Conservation (phyloP, 2,888 invertebrate genomes). For the Noctua pronuba region DNA sequence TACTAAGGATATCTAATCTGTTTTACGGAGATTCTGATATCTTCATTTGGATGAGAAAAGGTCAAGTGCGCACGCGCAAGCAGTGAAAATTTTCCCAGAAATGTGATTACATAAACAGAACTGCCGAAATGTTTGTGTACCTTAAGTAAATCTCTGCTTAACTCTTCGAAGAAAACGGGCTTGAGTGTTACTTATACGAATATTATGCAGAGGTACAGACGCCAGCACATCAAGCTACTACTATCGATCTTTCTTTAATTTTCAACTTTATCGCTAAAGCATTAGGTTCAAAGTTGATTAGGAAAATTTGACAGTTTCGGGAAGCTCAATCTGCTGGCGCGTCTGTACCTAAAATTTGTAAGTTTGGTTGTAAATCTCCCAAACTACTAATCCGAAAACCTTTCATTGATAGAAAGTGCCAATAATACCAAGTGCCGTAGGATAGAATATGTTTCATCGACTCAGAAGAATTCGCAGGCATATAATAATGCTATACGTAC, state of each 20-base stretch:
- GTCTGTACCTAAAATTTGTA: background rate
- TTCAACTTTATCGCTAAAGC: too few species aligned
- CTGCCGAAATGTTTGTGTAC: background rate
- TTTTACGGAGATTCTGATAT: conserved; percentile 16
- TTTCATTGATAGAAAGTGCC: too few species aligned
- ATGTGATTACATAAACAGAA: background rate
- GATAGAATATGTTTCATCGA: background rate
- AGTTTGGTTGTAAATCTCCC: background rate
- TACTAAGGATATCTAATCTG: background rate
- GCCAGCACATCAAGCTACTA: too few species aligned
- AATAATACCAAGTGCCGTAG: background rate
- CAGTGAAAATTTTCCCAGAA: background rate
- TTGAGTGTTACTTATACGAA: background rate
- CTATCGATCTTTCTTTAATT: too few species aligned
- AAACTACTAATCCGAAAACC: background rate
- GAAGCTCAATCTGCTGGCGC: too few species aligned
- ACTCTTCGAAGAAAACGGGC: background rate
- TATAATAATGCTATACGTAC: background rate
- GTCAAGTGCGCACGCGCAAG: background rate
- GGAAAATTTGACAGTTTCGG: too few species aligned
- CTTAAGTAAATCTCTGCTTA: background rate
- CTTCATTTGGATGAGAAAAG: conserved; percentile 8
- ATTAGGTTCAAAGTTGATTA: too few species aligned
- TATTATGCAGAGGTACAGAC: background rate
- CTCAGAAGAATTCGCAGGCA: background rate